A percentile compares a stretch with the other conserved stretches of the same genome.
These are phyloP conservation scores for Echinops telfairi DNA, from an alignment of 2,113 vertebrate species.

Conservation along the genomic window DNA sequence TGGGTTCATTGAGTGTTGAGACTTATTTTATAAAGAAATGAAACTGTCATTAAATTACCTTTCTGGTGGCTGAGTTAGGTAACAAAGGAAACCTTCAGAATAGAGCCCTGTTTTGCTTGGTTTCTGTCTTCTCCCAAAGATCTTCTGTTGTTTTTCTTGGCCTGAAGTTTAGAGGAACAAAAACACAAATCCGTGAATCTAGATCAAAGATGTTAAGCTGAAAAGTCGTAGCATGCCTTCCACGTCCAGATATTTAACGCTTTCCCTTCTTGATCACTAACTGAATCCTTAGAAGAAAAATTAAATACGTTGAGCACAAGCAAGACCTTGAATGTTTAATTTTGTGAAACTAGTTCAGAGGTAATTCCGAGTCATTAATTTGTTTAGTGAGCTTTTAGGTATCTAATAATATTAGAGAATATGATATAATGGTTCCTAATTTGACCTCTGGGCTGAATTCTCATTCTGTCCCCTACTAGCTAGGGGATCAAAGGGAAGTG, in stretches of 20 bases:
- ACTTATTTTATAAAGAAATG: slow-evolving; percentile 53
- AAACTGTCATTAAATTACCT: slow-evolving; percentile 48
- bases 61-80: neutral
- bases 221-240: neutral
- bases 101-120: slow-evolving; percentile 44
- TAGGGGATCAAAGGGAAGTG: neutral
- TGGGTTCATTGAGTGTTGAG: neutral
- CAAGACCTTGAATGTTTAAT: neutral
- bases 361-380: neutral
- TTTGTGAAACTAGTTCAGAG: slow-evolving; percentile 25
- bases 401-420: neutral
- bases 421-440: neutral
- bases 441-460: slow-evolving; percentile 29
- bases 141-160: slow-evolving; percentile 60
- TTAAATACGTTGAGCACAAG: neutral
- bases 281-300: neutral
- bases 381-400: neutral
- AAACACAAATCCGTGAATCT: slow-evolving; percentile 54
- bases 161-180: slow-evolving; percentile 56
- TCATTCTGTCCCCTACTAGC: neutral
- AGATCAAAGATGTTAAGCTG: slow-evolving; percentile 50
- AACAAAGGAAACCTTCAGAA: slow-evolving; percentile 48
- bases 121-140: slow-evolving; percentile 54
- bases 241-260: slow-evolving; percentile 34
- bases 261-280: neutral